Evolutionary conservation across 2,797 vertebrate species (phyloP).

Genomic region (Prionace glauca): DNA sequence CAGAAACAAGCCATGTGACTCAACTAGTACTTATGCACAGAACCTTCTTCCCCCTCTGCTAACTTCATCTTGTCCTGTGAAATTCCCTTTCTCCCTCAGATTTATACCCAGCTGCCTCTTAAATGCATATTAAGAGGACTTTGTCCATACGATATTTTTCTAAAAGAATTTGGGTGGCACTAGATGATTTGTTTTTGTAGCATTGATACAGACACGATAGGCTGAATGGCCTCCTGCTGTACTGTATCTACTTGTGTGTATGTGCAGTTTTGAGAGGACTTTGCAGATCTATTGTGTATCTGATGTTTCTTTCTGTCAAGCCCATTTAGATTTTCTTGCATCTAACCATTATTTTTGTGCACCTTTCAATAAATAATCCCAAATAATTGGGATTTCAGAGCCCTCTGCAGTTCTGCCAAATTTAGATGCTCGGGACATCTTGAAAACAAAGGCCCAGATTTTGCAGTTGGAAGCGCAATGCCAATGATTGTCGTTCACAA

Average conservation of each 20-base stretch:
- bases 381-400: too few relatives aligned
- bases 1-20: background rate
- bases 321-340: background rate
- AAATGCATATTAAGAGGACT: background rate
- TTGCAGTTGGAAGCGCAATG: background rate
- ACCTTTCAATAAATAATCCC: background rate
- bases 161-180: background rate
- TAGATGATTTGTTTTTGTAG: background rate
- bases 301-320: background rate
- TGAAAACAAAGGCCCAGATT: background rate
- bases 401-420: background rate
- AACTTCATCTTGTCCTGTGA: background rate
- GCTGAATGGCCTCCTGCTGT: background rate
- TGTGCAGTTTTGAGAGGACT: background rate
- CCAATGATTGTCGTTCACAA: too few relatives aligned
- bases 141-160: background rate
- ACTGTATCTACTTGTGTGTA: background rate
- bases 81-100: background rate
- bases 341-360: background rate
- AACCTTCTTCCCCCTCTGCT: background rate
- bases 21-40: background rate
- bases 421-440: background rate
- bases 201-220: background rate
- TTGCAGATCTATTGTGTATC: background rate
- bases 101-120: background rate